Percentiles rank a stretch among this genome's conserved stretches.
phyloP scores from a whole-genome alignment of 2,888 invertebrate species.

The Hypolimnas misippus region DNA sequence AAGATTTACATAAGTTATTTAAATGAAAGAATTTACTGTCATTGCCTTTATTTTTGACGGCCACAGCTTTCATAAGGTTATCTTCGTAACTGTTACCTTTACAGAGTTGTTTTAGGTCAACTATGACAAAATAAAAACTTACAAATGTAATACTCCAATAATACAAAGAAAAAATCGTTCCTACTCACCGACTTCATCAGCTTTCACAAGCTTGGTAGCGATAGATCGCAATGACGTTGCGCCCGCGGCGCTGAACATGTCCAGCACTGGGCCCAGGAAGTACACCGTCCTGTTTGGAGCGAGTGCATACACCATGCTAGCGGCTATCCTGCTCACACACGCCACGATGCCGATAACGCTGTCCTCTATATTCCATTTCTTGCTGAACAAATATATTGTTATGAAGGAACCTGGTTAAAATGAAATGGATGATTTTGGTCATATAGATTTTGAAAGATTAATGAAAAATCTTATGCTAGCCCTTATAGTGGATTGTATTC shows the following conservation, averaged over 20 bases:
- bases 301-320: conserved; percentile 78
- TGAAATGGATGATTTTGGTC: background rate
- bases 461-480: too few species aligned
- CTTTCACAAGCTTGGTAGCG: conserved; percentile 82
- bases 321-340: conserved; percentile 79
- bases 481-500: too few species aligned
- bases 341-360: conserved; percentile 78
- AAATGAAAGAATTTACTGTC: too few species aligned
- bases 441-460: too few species aligned
- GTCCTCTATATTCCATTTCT: conserved; percentile 79
- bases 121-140: too few species aligned
- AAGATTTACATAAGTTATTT: too few species aligned
- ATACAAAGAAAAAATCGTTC: too few species aligned
- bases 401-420: conserved; percentile 75
- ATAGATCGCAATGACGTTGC: conserved; percentile 84
- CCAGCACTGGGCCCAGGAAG: conserved; percentile 81
- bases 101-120: too few species aligned
- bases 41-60: too few species aligned
- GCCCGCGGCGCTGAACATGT: conserved; percentile 83
- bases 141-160: too few species aligned
- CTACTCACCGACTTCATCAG: conserved; percentile 85
- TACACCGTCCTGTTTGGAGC: conserved; percentile 74
- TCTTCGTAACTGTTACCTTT: too few species aligned
- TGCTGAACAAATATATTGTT: conserved; percentile 80
- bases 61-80: too few species aligned